phyloP scores from a whole-genome alignment of 2,797 vertebrate species.

The Brachyrhaphis roseni region DNA sequence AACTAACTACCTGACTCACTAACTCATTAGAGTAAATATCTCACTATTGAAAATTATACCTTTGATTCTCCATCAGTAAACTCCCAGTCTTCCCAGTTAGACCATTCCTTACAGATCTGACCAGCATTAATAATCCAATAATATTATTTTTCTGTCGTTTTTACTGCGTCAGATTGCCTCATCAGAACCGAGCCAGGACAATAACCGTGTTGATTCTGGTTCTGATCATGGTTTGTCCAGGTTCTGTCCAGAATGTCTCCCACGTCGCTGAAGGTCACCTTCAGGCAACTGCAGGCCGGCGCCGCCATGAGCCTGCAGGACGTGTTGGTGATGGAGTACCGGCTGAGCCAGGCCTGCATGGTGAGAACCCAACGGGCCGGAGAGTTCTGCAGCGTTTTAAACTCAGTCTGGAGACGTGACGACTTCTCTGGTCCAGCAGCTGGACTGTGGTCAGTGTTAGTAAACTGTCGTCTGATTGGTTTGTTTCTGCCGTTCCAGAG shows the following conservation, averaged over 20 bases:
- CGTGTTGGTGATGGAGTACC: conserved; percentile 94
- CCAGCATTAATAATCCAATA: no score
- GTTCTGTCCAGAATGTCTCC: conserved; percentile 92
- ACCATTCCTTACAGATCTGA: no score
- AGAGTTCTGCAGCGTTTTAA: no score
- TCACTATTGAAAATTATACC: no score
- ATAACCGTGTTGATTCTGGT: neutral
- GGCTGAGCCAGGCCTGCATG: conserved; percentile 91
- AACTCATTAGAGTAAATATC: no score
- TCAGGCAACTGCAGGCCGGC: conserved; percentile 86
- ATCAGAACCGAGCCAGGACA: neutral
- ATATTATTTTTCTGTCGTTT: neutral
- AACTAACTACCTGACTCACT: no score
- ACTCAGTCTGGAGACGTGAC: no score
- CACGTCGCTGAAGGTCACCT: conserved; percentile 91
- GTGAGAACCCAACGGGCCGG: conserved; percentile 61
- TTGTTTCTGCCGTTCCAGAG: conserved; percentile 57
- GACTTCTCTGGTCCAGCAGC: neutral
- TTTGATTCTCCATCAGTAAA: no score
- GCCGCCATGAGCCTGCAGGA: conserved; percentile 88
- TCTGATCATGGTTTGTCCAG: conserved; percentile 67
- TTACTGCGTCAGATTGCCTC: neutral
- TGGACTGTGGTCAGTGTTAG: neutral
- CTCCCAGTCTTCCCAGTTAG: no score
- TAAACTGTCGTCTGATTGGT: neutral